Evolutionary conservation across 2,797 vertebrate species (phyloP), one percentile per base, ranked within the genome.

Genomic region (Eidolon dupreanum): DNA sequence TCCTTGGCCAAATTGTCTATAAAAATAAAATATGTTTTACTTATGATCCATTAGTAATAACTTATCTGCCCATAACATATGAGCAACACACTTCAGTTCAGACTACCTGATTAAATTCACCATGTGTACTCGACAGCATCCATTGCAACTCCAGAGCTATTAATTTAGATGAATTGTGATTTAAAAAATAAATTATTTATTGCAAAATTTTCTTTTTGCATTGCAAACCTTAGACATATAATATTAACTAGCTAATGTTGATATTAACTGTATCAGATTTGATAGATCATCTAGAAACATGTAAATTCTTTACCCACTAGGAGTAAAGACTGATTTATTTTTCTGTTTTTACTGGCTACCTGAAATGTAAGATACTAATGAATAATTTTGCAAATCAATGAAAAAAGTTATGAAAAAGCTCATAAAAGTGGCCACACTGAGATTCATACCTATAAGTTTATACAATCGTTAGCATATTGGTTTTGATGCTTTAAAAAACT

Each of bases 251-350:
- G 26, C 28, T 88, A 59, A 55, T 61, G 8, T 61, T 36, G 83
- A 51, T 3, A 55, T 28, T 94, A 81, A 73, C 26, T 10, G 33
- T n/a, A 1, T 65, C 5, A 15, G 38, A 83, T 73, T 70, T 81
- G 36, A 59, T 8, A 57, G 41, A 31, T 66, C 22, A 61, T 74
- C 91, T 93, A 55, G 36, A 84, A 89, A 71, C 7, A 31, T 49
- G 7, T 49, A 75, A 82, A 79, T 36, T 79, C 33, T 70, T 95
- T 79, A 31, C 90, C 24, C 36, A 41, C 49, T 71, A 87, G 31
- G 11, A 55, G 10, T 65, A 93, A 95, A 86, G 38, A 26, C 46
- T 84, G 20, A 36, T 88, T 93, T 74, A 31, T 83, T 95, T 82
- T 92, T 84, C 59, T 84, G n/a, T 70, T 95, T 93, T 79, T 65